Evolutionary conservation across 2,113 vertebrate genomes (phyloP).

Genomic region (Callionymus lyra): DNA sequence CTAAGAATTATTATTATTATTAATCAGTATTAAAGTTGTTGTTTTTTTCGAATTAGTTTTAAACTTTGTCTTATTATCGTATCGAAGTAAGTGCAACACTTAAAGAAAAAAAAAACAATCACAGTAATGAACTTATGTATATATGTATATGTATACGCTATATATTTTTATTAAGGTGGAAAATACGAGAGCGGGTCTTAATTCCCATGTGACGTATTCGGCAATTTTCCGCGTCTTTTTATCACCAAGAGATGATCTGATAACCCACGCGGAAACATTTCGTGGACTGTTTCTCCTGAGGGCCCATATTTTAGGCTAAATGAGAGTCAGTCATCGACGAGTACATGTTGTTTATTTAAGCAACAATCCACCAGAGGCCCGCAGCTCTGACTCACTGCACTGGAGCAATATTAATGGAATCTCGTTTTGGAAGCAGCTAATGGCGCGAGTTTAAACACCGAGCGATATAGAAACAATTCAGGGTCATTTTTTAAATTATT

Average conservation of each 20-base stretch:
- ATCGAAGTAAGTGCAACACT: neutral
- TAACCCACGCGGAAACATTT: too few species aligned
- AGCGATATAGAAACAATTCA: too few species aligned
- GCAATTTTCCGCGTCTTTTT: too few species aligned
- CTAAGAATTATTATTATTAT: neutral
- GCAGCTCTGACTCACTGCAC: slow-evolving; percentile 4
- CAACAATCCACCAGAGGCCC: slow-evolving; percentile 20
- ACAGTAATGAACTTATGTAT: neutral
- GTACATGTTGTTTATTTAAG: slow-evolving; percentile 45
- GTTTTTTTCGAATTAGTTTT: neutral
- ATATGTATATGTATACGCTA: neutral
- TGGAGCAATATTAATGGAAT: neutral
- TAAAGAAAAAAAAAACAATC: neutral
- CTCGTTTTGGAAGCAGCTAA: slow-evolving; percentile 2
- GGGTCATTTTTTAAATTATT: too few species aligned
- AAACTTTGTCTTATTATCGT: neutral
- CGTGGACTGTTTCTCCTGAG: too few species aligned
- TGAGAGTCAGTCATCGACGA: slow-evolving; percentile 26
- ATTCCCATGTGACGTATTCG: too few species aligned
- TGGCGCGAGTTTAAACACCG: too few species aligned
- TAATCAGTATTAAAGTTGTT: neutral
- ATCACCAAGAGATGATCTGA: too few species aligned
- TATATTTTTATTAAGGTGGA: too few species aligned
- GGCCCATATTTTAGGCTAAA: slow-evolving; percentile 7
- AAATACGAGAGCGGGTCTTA: too few species aligned